Conservation (phyloP, 2,888 invertebrate genomes). For the Oasisia sp. region DNA sequence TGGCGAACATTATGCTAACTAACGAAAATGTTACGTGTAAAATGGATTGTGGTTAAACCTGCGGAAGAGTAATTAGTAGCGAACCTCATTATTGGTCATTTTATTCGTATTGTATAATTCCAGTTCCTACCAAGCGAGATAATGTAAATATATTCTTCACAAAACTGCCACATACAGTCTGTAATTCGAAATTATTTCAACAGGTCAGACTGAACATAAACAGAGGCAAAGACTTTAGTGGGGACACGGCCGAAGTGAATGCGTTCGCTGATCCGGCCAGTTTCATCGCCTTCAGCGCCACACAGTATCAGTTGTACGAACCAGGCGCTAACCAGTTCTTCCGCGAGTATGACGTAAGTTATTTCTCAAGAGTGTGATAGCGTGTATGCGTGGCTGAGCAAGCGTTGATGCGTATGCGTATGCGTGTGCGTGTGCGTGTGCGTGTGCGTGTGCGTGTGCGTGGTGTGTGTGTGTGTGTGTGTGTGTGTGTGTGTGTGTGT, state of each 20-base stretch:
- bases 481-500: too few species aligned
- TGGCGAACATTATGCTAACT: not conserved
- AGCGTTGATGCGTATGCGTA: too few species aligned
- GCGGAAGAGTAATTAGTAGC: not conserved
- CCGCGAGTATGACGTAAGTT: conserved; percentile 10
- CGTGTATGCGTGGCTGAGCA: too few species aligned
- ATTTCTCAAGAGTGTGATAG: not conserved
- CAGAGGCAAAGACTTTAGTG: conserved; percentile 91
- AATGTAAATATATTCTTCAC: too few species aligned
- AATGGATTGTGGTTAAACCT: too few species aligned
- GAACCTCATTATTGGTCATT: not conserved
- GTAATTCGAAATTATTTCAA: not conserved
- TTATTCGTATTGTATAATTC: too few species aligned
- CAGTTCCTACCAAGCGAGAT: too few species aligned
- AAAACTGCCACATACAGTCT: not conserved
- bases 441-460: too few species aligned
- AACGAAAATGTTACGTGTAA: not conserved
- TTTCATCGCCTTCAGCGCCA: conserved; percentile 72
- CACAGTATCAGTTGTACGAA: conserved; percentile 32
- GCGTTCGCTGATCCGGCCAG: conserved; percentile 94
- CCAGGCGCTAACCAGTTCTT: not conserved
- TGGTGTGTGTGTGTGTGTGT: too few species aligned
- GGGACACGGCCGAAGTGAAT: conserved; percentile 90
- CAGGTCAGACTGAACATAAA: conserved; percentile 74
- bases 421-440: too few species aligned